Base-by-base conservation (phyloP, 1,140 invertebrate species). In the Bombus cullumanus region DNA sequence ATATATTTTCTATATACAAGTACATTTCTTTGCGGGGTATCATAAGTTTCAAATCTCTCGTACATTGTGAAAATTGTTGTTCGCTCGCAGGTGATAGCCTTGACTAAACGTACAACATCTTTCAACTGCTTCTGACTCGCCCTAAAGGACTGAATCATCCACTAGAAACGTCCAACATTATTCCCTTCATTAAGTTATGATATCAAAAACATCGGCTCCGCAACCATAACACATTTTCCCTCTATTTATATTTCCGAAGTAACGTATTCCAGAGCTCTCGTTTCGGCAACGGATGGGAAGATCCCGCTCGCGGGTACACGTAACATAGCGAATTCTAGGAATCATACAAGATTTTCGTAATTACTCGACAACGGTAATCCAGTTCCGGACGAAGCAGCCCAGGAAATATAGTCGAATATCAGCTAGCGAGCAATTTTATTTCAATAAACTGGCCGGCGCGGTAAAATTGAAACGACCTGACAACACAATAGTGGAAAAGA, bases 401-500 rank as follows among this genome's bases (percentile, higher is more conserved):
- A 25, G 37, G 71, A 64, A 59, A 41, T 34, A 74, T 57, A 9
- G 83, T 47, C 66, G 69, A 84, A 81, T 81, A 84, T 86, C 75
- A 72, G 8, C 57, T 31, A 75, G 81, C 68, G 74, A 2, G 59
- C 84, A 83, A 83, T 86, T 89, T 86, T 86, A 81, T 68, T 83
- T 88, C 88, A 85, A 89, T 86, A 66, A 89, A 83, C 47, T 79
- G 80, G 39, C 66, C 43, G 76, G 62, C 73, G 77, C 81, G 47
- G 76, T 78, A 64, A 83, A 89, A 89, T 89, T 88, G 88, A 83
- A 86, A 83, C 76, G 59, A 79, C 57, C 81, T 47, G 31, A 37
- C 34, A 37, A n/a, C 47, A 39, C 53, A 37, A 53, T 18, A 25
- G n/a, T 6, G 31, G 34, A 41, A 15, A 31, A 9, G 28, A 8